A percentile compares a stretch with the other conserved stretches of the same genome.
phyloP scores from a whole-genome alignment of 2,797 vertebrate species.

The Loris lydekkerianus region DNA sequence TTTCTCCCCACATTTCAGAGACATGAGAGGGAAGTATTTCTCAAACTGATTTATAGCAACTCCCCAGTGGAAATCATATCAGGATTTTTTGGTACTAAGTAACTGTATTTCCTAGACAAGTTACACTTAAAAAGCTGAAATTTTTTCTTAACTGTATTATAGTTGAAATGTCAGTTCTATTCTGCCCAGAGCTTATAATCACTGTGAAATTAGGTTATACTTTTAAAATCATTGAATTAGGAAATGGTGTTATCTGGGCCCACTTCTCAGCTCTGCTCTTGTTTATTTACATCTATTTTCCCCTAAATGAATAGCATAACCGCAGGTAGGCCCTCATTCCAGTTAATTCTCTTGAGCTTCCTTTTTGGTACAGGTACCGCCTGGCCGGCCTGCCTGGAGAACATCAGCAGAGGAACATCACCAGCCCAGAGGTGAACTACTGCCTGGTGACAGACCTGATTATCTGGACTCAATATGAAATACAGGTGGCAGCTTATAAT shows the following conservation, averaged over 20 bases:
- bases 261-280: constrained; percentile 2
- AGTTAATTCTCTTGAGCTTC: not conserved
- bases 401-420: constrained; percentile 97
- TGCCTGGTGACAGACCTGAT: constrained; percentile 97
- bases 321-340: fast-evolving
- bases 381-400: constrained; percentile 96
- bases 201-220: constrained; percentile 61
- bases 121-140: constrained; percentile 76
- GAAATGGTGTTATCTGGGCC: constrained; percentile 25
- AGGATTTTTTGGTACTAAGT: constrained; percentile 76
- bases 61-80: constrained; percentile 72
- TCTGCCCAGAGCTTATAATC: constrained; percentile 68
- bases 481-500: constrained; percentile 98
- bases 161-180: constrained; percentile 68
- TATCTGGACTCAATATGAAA: constrained; percentile 99
- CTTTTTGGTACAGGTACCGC: constrained; percentile 92
- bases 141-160: constrained; percentile 72
- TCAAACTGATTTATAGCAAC: constrained; percentile 69
- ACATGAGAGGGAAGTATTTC: not conserved
- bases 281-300: constrained; percentile 36
- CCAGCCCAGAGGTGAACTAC: constrained; percentile 97
- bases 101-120: constrained; percentile 69
- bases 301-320: not conserved
- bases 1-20: constrained; percentile 26
- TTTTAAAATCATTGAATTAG: not conserved